Evolutionary conservation across 1,140 invertebrate genomes (phyloP).

Genomic region (Drosophila insularis): DNA sequence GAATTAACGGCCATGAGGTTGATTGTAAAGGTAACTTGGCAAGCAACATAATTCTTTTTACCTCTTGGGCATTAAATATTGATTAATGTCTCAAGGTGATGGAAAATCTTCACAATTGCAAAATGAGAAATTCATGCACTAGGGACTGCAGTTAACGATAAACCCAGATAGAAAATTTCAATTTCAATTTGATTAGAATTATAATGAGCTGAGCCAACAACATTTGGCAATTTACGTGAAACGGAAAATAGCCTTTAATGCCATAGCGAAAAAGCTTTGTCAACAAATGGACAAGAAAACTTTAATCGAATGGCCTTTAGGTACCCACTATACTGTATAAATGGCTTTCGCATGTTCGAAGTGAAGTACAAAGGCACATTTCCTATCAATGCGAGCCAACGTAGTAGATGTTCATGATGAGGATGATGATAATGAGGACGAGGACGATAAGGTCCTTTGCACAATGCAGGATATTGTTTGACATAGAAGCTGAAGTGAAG

Average conservation of each 20-base stretch:
- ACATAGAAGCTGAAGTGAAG: slow-evolving; percentile 32
- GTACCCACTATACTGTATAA: not conserved
- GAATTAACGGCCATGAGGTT: slow-evolving; percentile 41
- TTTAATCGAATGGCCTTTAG: slow-evolving; percentile 15
- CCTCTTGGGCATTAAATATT: slow-evolving; percentile 31
- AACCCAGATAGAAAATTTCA: no score
- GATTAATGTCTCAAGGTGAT: slow-evolving; percentile 49
- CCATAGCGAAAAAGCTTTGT: not conserved
- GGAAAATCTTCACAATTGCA: slow-evolving; percentile 15
- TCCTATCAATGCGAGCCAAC: slow-evolving; percentile 5
- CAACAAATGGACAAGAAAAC: not conserved
- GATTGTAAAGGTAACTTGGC: slow-evolving; percentile 44
- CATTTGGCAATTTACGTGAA: not conserved
- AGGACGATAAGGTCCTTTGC: slow-evolving; percentile 6
- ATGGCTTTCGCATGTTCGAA: not conserved
- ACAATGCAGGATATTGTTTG: slow-evolving; percentile 32
- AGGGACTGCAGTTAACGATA: not conserved
- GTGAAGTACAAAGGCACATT: not conserved
- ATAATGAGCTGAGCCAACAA: not conserved
- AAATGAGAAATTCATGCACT: not conserved
- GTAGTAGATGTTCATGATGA: slow-evolving; percentile 30
- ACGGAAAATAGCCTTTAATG: not conserved
- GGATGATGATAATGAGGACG: slow-evolving; percentile 10
- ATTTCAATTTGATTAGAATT: not conserved
- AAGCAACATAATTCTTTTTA: slow-evolving; percentile 24